These are phyloP conservation scores for Meloidogyne chitwoodi DNA, from an alignment of 1,140 invertebrate species.

Conservation along the genomic window DNA sequence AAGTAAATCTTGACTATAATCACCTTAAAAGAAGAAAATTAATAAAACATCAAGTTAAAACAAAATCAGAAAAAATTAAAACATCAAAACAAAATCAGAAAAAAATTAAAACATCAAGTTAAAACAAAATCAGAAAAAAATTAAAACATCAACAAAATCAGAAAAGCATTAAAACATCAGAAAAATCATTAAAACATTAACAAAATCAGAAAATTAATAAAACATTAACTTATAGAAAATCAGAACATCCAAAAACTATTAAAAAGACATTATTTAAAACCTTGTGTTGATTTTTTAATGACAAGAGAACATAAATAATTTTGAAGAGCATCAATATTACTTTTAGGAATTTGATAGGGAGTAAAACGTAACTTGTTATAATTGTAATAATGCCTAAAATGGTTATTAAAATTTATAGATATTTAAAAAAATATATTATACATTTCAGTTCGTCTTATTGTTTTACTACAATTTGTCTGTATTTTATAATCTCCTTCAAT, in stretches of 20 bases:
- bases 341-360: not conserved
- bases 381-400: not conserved
- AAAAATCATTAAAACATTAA: too few relatives aligned
- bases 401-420: not conserved
- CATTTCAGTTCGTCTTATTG: not conserved
- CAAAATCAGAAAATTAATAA: too few relatives aligned
- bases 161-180: too few relatives aligned
- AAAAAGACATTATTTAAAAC: not conserved
- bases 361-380: not conserved
- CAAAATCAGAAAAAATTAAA: too few relatives aligned
- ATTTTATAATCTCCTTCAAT: not conserved
- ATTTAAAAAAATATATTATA: not conserved
- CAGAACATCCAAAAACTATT: too few relatives aligned
- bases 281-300: not conserved
- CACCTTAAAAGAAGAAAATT: not conserved
- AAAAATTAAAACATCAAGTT: too few relatives aligned
- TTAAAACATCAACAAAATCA: too few relatives aligned
- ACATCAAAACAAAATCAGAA: too few relatives aligned
- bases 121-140: too few relatives aligned
- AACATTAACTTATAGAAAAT: too few relatives aligned
- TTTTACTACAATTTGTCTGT: not conserved
- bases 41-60: too few relatives aligned
- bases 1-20: not conserved
- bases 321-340: not conserved
- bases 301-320: not conserved